A percentile compares a stretch with the other conserved stretches of the same genome.
Conservation (phyloP, 2,113 vertebrate genomes). For the Chaetorhynchus papuensis region DNA sequence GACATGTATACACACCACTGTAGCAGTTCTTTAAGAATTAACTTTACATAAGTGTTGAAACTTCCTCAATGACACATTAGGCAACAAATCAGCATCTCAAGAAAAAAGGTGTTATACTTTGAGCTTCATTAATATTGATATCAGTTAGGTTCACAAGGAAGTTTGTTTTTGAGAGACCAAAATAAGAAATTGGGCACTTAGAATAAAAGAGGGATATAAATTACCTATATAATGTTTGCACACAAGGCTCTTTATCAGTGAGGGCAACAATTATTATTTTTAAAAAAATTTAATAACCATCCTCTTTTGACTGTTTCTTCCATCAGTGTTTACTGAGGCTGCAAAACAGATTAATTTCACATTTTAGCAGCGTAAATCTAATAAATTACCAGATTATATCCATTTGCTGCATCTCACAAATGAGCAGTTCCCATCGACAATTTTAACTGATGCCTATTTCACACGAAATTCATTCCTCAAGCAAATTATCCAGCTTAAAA, state of each 20-base stretch:
- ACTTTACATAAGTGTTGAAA: neutral
- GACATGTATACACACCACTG: neutral
- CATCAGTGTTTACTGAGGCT: neutral
- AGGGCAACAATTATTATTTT: neutral
- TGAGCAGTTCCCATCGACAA: neutral
- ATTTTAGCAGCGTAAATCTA: neutral
- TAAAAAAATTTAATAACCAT: neutral
- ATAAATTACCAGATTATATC: neutral
- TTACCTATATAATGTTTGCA: neutral
- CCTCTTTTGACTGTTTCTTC: neutral
- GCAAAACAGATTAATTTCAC: neutral
- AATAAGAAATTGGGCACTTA: neutral
- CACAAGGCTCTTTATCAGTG: neutral
- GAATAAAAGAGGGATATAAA: neutral
- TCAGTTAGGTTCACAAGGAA: neutral
- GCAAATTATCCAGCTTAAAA: neutral
- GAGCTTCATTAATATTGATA: neutral
- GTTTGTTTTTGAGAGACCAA: constrained; percentile 31
- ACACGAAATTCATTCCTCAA: neutral
- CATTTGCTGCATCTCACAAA: neutral
- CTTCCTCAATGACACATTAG: neutral
- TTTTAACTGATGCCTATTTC: neutral
- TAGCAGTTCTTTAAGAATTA: neutral
- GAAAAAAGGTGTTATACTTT: neutral
- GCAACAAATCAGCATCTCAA: constrained; percentile 10